phyloP scores from a whole-genome alignment of 2,797 vertebrate species.

The Molossus alvarezi region DNA sequence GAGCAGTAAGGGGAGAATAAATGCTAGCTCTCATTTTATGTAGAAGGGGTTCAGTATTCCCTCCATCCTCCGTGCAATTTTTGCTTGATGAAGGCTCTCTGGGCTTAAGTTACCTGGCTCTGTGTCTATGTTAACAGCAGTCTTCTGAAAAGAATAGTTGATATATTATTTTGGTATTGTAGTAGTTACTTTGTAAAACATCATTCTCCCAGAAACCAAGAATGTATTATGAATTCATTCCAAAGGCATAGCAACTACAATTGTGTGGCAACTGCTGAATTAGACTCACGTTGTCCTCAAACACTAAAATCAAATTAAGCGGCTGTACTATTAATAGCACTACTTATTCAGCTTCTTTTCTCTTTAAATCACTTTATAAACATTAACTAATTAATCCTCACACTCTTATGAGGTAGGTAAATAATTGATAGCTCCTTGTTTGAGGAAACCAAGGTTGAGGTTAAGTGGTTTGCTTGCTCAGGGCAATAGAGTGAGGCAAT shows the following conservation, averaged over 20 bases:
- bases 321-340: slow-evolving; percentile 73
- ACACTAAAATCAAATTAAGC: slow-evolving; percentile 79
- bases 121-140: background rate
- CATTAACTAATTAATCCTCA: slow-evolving; percentile 84
- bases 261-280: slow-evolving; percentile 21
- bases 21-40: background rate
- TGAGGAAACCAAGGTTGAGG: slow-evolving; percentile 75
- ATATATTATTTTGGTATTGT: background rate
- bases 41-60: background rate
- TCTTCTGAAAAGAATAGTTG: background rate
- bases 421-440: slow-evolving; percentile 77
- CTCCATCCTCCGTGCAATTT: background rate
- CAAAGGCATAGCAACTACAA: background rate
- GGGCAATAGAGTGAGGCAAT: slow-evolving; percentile 64
- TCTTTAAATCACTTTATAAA: slow-evolving; percentile 79
- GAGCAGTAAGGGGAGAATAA: background rate
- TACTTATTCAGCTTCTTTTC: slow-evolving; percentile 74
- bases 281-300: slow-evolving; percentile 61
- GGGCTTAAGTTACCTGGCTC: background rate
- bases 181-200: background rate
- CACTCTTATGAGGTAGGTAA: slow-evolving; percentile 74
- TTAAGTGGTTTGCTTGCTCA: slow-evolving; percentile 78
- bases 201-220: slow-evolving; percentile 15
- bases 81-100: background rate
- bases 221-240: slow-evolving; percentile 2